Conservation (phyloP, 2,113 vertebrate genomes). For the Coptodon rendalli region DNA sequence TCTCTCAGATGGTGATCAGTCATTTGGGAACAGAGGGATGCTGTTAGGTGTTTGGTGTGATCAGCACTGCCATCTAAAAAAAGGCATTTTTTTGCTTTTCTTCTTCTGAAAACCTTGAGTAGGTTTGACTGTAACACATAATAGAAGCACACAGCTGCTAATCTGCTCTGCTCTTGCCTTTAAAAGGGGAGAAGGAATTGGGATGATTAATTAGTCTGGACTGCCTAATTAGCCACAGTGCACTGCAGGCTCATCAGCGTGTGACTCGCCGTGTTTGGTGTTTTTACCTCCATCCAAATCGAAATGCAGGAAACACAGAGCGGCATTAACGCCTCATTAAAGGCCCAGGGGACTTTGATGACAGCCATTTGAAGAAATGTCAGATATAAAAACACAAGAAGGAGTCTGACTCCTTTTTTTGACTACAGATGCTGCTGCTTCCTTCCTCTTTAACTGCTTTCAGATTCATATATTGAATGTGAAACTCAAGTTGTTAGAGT, state of each 20-base stretch:
- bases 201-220: slow-evolving; percentile 26
- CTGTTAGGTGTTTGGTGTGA: neutral
- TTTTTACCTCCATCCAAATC: neutral
- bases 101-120: neutral
- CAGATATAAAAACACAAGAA: neutral
- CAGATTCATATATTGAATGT: neutral
- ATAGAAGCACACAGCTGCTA: slow-evolving; percentile 2
- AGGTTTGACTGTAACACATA: neutral
- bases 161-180: neutral
- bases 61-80: neutral
- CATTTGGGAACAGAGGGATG: neutral
- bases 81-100: neutral
- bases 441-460: neutral
- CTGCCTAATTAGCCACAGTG: slow-evolving; percentile 39
- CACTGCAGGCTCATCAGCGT: slow-evolving; percentile 17
- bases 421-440: neutral
- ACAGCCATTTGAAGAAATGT: neutral
- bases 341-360: neutral
- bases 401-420: neutral
- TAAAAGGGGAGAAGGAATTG: neutral
- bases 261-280: neutral
- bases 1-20: neutral
- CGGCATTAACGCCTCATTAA: slow-evolving; percentile 13
- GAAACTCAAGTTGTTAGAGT: neutral
- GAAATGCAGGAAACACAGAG: neutral